phyloP scores from a whole-genome alignment of 2,113 vertebrate genomes.

The Isichthys henryi region DNA sequence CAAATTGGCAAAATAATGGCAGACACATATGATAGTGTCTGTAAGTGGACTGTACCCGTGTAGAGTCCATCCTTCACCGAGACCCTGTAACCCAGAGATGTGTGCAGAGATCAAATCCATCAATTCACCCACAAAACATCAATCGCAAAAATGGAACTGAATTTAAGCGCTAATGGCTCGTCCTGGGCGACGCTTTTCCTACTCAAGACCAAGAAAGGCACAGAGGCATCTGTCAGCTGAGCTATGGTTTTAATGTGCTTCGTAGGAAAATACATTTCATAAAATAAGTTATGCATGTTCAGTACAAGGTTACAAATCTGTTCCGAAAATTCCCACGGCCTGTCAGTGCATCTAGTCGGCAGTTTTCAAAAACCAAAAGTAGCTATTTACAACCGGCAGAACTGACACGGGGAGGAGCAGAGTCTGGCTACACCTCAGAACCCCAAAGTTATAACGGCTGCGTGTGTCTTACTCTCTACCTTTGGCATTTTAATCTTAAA shows the following conservation, averaged over 20 bases:
- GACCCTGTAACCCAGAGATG: not conserved
- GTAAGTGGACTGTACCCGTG: not conserved
- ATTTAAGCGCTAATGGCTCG: not conserved
- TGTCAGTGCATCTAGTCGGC: constrained; percentile 2
- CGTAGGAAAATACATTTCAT: constrained; percentile 24
- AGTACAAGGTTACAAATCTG: constrained; percentile 6
- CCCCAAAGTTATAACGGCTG: not conserved
- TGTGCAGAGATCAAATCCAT: not conserved
- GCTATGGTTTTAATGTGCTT: constrained; percentile 19
- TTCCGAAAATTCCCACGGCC: not conserved
- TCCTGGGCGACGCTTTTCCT: not conserved
- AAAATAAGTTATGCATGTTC: constrained; percentile 26
- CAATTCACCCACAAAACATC: not conserved
- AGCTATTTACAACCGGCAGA: not conserved
- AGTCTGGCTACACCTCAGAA: not conserved
- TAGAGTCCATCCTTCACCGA: not conserved
- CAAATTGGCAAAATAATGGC: not conserved
- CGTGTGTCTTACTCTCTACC: not conserved
- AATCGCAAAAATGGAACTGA: not conserved
- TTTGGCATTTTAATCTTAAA: not conserved
- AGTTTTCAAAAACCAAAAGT: not conserved
- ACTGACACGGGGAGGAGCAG: not conserved
- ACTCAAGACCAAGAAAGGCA: constrained; percentile 1
- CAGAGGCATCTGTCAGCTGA: not conserved
- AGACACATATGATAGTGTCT: not conserved